Evolutionary conservation across 2,113 vertebrate genomes (phyloP).

Genomic region (Rhagologus leucostigma): DNA sequence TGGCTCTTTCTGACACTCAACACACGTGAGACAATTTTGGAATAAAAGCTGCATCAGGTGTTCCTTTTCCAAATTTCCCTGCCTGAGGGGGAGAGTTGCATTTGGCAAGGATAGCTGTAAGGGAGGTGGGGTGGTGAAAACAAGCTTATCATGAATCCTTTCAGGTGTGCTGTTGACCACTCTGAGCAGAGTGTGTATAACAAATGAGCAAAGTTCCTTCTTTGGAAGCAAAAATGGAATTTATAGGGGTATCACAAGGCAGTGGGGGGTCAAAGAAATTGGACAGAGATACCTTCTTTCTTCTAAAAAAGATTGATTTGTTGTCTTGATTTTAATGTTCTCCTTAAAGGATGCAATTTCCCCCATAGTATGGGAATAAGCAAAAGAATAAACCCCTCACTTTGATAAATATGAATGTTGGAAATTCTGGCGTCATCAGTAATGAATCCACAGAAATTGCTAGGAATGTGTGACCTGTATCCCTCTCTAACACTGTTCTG

Average conservation of each 20-base stretch:
- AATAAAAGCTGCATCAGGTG: constrained; percentile 34
- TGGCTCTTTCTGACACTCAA: background rate
- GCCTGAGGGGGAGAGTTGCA: background rate
- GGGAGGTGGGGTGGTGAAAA: background rate
- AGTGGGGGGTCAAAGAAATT: background rate
- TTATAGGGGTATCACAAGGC: background rate
- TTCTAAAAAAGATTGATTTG: background rate
- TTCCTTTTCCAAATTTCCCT: background rate
- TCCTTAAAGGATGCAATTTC: background rate
- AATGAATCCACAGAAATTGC: background rate
- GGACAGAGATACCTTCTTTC: background rate
- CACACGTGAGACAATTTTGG: background rate
- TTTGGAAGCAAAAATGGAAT: background rate
- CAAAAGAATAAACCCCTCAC: background rate
- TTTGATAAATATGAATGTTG: background rate
- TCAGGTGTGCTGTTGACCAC: background rate
- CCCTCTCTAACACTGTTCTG: background rate
- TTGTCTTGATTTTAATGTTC: background rate
- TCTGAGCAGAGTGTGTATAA: background rate
- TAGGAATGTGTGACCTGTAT: background rate
- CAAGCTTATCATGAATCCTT: background rate
- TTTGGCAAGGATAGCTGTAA: background rate
- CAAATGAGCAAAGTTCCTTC: background rate
- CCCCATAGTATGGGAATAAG: background rate
- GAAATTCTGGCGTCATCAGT: background rate